Conservation (phyloP, 2,113 vertebrate genomes). For the Triplophysa dalaica region DNA sequence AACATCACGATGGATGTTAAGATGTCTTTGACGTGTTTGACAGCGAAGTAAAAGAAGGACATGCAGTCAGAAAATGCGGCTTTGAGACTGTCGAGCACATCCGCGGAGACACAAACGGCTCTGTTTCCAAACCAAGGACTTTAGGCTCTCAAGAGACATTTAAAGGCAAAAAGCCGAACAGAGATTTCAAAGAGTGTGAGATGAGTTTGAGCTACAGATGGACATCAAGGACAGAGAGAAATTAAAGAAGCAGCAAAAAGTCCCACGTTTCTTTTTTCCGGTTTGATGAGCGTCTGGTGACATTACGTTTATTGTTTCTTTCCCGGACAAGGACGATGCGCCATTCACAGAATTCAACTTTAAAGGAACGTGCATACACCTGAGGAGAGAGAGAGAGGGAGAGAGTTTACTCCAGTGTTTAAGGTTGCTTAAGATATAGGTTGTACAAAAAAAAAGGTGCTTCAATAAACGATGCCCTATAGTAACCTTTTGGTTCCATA, state of each 20-base stretch:
- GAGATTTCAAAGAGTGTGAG: conserved; percentile 7
- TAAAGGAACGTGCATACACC: background rate
- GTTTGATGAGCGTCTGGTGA: conserved; percentile 24
- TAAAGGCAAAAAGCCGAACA: conserved; percentile 13
- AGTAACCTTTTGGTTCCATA: no score
- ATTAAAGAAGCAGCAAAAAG: conserved; percentile 6
- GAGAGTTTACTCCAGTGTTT: background rate
- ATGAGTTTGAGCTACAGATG: conserved; percentile 27
- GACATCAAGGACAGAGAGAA: conserved; percentile 14
- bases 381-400: background rate
- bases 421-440: no score
- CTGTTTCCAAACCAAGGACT: conserved; percentile 14
- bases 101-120: conserved; percentile 1
- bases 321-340: background rate
- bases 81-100: background rate
- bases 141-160: conserved; percentile 7
- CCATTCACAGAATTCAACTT: background rate
- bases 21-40: background rate
- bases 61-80: background rate
- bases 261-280: conserved; percentile 11
- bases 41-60: background rate
- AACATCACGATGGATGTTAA: conserved; percentile 16
- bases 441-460: no score
- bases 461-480: no score
- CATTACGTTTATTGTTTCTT: conserved; percentile 25